Evolutionary conservation across 2,888 invertebrate genomes (phyloP), one percentile per base, ranked within the genome.

Genomic region (Xylocampa areola): DNA sequence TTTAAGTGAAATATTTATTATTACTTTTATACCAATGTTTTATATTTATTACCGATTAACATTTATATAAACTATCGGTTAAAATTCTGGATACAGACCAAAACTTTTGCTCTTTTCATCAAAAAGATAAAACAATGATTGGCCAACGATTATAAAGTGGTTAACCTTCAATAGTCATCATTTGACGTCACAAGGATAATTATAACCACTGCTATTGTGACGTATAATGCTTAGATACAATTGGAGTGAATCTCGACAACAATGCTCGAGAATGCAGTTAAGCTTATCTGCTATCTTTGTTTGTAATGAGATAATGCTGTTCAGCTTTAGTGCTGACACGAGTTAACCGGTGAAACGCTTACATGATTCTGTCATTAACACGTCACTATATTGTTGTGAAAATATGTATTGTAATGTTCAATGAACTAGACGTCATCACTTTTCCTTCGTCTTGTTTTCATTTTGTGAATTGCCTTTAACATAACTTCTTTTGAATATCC

Each of bases 261-360:
- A 66, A 67, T 77, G 77, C 81, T 83, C 75, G 76, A 76, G 73
- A 76, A 79, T 80, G 76, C 74, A 79, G 77, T 80, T 70, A 69
- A 79, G 82, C 82, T 90, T 90, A 88, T 87, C 87, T 81, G 71
- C 85, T 87, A 90, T 88, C 86, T 73, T 69, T 87, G 86, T 89
- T 88, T 86, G 84, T 76, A 80, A 77, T 84, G 75, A 82, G 88
- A 90, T 89, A 89, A 85, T 74, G 59, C 62, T 80, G 77, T 79
- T 82, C 73, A 80, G 78, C 74, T 82, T 82, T 81, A 79, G 80
- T 79, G 77, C 61, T 73, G 68, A 80, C 81, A 80, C 71, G 76
- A 78, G 79, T 72, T 78, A 67, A 70, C 67, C 53, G 39, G 68
- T 72, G 60, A 63, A 69, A 69, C 70, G 49, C 63, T 60, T 73